A percentile compares a stretch with the other conserved stretches of the same genome.
Evolutionary conservation across 1,140 invertebrate species (phyloP).

Genomic region (Anthonomus grandis): DNA sequence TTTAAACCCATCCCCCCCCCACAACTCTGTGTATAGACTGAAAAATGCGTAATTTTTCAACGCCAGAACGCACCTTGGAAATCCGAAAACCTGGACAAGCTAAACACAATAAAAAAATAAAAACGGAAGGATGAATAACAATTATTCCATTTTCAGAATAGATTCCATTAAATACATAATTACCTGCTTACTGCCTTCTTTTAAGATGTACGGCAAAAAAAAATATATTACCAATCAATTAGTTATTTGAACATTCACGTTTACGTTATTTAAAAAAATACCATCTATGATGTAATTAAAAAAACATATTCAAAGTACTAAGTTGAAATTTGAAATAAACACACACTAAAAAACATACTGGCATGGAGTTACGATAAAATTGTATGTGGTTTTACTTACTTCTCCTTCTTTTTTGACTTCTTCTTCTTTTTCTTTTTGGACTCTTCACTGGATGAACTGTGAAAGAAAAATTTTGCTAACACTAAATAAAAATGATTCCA

Average conservation of each 20-base stretch:
- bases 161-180: slow-evolving; percentile 17
- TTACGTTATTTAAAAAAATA: too few species aligned
- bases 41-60: slow-evolving; percentile 7
- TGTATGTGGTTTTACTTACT: slow-evolving; percentile 57
- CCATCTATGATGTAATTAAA: too few species aligned
- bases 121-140: slow-evolving; percentile 33
- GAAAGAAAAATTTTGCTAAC: neutral
- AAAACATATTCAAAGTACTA: too few species aligned
- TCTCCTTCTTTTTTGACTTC: slow-evolving; percentile 66
- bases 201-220: slow-evolving; percentile 39
- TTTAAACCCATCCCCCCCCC: slow-evolving; percentile 18
- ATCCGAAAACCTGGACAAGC: slow-evolving; percentile 32
- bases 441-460: slow-evolving; percentile 59
- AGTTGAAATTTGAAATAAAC: too few species aligned
- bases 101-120: slow-evolving; percentile 43
- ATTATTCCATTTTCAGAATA: neutral
- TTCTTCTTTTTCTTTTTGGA: slow-evolving; percentile 67
- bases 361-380: too few species aligned
- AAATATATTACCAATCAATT: slow-evolving; percentile 45
- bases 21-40: neutral
- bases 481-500: neutral
- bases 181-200: slow-evolving; percentile 42
- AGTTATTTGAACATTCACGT: too few species aligned
- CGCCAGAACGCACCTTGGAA: slow-evolving; percentile 42
- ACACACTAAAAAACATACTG: too few species aligned